Base-by-base conservation (phyloP, 2,797 vertebrate genomes). In the Urocyon cinereoargenteus region DNA sequence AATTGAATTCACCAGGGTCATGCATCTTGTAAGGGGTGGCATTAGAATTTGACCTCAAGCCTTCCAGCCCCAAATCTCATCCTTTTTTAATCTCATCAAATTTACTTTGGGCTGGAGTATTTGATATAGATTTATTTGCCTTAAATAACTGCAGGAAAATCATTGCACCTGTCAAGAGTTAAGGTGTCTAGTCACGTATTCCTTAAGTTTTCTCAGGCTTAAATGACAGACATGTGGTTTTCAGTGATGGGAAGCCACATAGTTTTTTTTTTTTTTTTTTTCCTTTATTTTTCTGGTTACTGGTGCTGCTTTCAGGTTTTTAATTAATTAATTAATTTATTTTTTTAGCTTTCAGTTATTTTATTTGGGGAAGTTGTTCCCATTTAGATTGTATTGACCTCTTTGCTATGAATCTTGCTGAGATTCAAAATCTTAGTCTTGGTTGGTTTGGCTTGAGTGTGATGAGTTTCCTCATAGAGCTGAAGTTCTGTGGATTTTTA, bases 161-260 rank as follows among this genome's bases (percentile, higher is more conserved):
- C 34, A 75, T 40, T 83, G 6, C 34, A 19, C 8, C 36, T 90
- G 61, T 93, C 83, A 64, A 62, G 31, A 57, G 26, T 59, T 66
- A 79, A 94, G 12, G 13, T 72, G 5, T 83, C 40, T 83, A 26
- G 2, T 59, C 7, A n/a, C 3, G 8, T 73, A 79, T 36, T 83
- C 94, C 61, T 51, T 94, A 61, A 66, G 70, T 92, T n/a, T 96
- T 87, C 51, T 94, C 57, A 86, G 31, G 64, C 73, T 83, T 92
- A 72, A 55, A 34, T 90, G 72, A 21, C 14, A 79, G 49, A 18
- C 13, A 64, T n/a, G 8, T 1, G 34, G 12, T n/a, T 87, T 82
- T 85, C 55, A 86, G 12, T 81, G 55, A 87, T 18, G 5, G 18
- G 51, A 92, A 90, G 16, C 28, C 36, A 40, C 61, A 66, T 16